A percentile compares a stretch with the other conserved stretches of the same genome.
Conservation (phyloP, 2,888 invertebrate genomes). For the Xylota sylvarum region DNA sequence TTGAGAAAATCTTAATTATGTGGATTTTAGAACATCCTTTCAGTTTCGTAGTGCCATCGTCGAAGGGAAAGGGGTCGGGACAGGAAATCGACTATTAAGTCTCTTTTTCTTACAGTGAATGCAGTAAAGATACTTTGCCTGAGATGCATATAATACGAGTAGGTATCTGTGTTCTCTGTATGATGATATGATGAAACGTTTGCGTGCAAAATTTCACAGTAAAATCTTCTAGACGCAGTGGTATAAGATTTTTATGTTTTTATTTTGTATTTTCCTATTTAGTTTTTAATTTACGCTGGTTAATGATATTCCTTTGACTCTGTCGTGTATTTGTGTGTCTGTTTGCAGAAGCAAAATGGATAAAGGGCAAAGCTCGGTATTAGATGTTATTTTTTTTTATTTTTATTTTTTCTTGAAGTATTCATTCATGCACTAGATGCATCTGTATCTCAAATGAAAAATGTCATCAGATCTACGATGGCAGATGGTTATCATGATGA, state of each 20-base stretch:
- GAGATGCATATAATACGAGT: background rate
- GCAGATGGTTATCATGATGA: background rate
- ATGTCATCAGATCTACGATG: constrained; percentile 22
- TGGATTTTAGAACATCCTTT: constrained; percentile 54
- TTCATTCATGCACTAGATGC: background rate
- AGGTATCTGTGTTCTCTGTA: background rate
- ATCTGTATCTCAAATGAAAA: constrained; percentile 29
- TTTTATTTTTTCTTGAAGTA: background rate
- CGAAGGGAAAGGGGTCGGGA: background rate
- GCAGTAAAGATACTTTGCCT: constrained; percentile 25
- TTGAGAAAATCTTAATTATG: constrained; percentile 61
- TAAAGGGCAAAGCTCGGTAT: constrained; percentile 53
- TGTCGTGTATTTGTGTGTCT: constrained; percentile 23
- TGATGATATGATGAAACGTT: constrained; percentile 6
- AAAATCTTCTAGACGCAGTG: constrained; percentile 24
- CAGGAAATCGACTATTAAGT: constrained; percentile 64
- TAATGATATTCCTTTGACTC: constrained; percentile 74
- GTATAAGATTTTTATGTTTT: background rate
- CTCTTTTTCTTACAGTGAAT: constrained; percentile 15
- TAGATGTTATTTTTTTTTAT: constrained; percentile 33
- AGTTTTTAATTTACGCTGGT: constrained; percentile 67
- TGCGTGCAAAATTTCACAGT: constrained; percentile 13
- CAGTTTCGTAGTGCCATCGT: background rate
- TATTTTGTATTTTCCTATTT: constrained; percentile 6
- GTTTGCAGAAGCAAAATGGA: constrained; percentile 16